Conservation (phyloP, 2,113 vertebrate genomes). For the Haemorhous mexicanus region DNA sequence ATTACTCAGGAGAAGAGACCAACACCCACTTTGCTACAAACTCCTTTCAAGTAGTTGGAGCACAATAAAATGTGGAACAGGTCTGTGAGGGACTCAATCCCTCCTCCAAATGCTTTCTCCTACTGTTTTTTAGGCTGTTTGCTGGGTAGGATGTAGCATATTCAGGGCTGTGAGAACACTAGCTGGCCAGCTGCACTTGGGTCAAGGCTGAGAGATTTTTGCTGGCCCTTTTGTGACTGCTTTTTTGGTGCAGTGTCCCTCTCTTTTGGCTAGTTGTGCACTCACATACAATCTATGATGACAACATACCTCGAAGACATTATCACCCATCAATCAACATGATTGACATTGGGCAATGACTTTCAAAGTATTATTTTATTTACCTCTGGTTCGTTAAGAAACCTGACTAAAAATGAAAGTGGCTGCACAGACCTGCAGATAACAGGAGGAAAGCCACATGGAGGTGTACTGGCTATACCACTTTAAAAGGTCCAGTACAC, state of each 20-base stretch:
- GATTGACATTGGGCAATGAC: background rate
- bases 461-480: background rate
- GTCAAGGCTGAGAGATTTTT: background rate
- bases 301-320: background rate
- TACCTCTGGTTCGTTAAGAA: background rate
- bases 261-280: background rate
- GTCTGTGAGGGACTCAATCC: background rate
- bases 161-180: background rate
- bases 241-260: background rate
- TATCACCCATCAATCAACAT: background rate
- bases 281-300: background rate
- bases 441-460: background rate
- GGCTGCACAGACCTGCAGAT: background rate
- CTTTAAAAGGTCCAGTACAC: background rate
- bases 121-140: background rate
- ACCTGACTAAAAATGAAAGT: background rate
- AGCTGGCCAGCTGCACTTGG: background rate
- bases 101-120: background rate
- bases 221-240: background rate
- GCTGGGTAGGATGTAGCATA: background rate
- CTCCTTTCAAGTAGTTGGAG: background rate
- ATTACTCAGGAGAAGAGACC: background rate
- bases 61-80: background rate
- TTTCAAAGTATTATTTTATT: background rate
- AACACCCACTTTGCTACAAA: background rate